Evolutionary conservation across 2,113 vertebrate genomes (phyloP).

Genomic region (Percina caprodes): DNA sequence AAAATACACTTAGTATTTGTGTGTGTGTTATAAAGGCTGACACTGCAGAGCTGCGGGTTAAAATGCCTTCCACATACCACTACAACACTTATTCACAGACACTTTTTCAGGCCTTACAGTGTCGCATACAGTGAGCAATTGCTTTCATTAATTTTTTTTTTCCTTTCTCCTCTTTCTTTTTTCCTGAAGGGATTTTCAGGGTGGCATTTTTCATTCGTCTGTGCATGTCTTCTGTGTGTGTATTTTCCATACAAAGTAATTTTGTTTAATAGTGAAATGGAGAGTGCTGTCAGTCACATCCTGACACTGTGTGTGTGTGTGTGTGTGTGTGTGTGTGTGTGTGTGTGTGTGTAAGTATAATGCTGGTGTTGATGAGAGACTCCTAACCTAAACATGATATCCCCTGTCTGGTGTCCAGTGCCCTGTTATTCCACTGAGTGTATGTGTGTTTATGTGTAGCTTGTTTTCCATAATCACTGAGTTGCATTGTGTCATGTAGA

Average conservation of each 20-base stretch:
- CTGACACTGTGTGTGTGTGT: too few relatives aligned
- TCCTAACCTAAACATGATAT: too few relatives aligned
- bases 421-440: background rate
- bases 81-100: constrained; percentile 19
- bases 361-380: too few relatives aligned
- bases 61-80: constrained; percentile 65
- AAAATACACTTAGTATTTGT: background rate
- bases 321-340: too few relatives aligned
- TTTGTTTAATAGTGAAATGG: constrained; percentile 15
- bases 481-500: constrained; percentile 28
- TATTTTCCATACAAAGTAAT: too few relatives aligned
- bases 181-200: too few relatives aligned
- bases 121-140: constrained; percentile 3
- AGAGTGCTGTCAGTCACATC: background rate
- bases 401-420: constrained; percentile 8
- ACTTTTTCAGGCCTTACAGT: background rate
- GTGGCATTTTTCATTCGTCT: background rate
- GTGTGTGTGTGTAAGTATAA: too few relatives aligned
- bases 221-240: background rate
- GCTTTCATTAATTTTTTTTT: too few relatives aligned
- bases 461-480: constrained; percentile 32
- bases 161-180: too few relatives aligned
- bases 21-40: constrained; percentile 53
- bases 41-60: constrained; percentile 54
- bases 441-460: background rate